Percentiles rank a stretch among this genome's conserved stretches.
Evolutionary conservation across 2,888 invertebrate species (phyloP).

Genomic region (Fragum sueziense): DNA sequence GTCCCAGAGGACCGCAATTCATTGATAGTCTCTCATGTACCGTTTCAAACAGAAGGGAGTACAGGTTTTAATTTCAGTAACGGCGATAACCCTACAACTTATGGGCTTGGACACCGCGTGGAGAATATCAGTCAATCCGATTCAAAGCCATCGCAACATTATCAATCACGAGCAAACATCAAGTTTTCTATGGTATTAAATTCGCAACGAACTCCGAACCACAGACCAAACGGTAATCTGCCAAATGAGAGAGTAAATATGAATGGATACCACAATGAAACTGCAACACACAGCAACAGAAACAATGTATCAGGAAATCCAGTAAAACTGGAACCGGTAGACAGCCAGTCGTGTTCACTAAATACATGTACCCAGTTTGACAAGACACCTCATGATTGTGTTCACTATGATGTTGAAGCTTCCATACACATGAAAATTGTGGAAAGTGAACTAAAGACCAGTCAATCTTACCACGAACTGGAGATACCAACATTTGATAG

Average conservation of each 20-base stretch:
- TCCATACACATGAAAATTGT: conserved; percentile 70
- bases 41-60: background rate
- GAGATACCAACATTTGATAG: conserved; percentile 14
- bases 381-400: conserved; percentile 10
- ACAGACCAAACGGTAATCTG: background rate
- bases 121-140: background rate
- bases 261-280: background rate
- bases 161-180: conserved; percentile 42
- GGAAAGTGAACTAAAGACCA: conserved; percentile 40
- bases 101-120: background rate
- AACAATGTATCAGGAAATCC: background rate
- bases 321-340: conserved; percentile 20
- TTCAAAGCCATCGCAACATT: background rate
- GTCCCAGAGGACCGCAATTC: background rate
- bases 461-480: background rate
- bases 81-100: too few relatives aligned
- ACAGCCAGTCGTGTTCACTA: conserved; percentile 33
- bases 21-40: background rate
- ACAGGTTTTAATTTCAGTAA: background rate
- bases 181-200: conserved; percentile 40
- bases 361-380: conserved; percentile 3
- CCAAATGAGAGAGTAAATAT: background rate
- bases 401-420: conserved; percentile 58
- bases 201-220: background rate
- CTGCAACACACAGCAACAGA: background rate